Evolutionary conservation across 64 coral and sea anemone genomes (phyloP), one percentile per base, ranked within the genome.

Genomic region (Trachythela sp.): DNA sequence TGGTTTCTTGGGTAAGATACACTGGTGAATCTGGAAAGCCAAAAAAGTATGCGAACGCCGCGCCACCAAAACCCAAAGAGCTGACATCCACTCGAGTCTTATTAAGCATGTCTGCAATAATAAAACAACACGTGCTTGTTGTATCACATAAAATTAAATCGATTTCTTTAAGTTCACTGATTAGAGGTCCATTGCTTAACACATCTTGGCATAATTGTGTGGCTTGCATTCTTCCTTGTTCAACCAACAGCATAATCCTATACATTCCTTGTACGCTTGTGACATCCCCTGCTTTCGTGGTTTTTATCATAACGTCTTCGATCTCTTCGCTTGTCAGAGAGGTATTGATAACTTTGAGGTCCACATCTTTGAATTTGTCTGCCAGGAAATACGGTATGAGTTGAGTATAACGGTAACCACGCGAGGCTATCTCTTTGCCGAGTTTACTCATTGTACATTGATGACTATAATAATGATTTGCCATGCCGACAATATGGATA

Each of bases 91-190:
- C 91, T 24, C 86, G 43, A 18, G 85, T 75, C 41, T 41, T 85
- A 54, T 84, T 50, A 36, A 92, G 32, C 40, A 83, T 43, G 87
- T 92, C 91, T 56, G 85, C 86, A 40, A 92, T 41, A 17, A 92
- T 83, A 13, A 86, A 10, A 50, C 91, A 92, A 22, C 91, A 92
- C 0, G 37, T 10, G 40, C 39, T 84, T 2, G 71, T 13, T 48
- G 87, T 35, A 41, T 92, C 91, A 8, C 91, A 92, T 36, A 92
- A 34, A 38, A 92, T 71, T 54, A 92, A 38, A 84, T 92, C 91
- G 38, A 71, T 56, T 54, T 77, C 86, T 37, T 92, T 88, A 9
- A 92, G 42, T 31, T 88, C 32, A 0, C 45, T 11, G 40, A 92
- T 92, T 54, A 92, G 0, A 54, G 18, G 52, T 76, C 1, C 41